phyloP scores from a whole-genome alignment of 2,113 vertebrate species.

The Myotis brandtii region DNA sequence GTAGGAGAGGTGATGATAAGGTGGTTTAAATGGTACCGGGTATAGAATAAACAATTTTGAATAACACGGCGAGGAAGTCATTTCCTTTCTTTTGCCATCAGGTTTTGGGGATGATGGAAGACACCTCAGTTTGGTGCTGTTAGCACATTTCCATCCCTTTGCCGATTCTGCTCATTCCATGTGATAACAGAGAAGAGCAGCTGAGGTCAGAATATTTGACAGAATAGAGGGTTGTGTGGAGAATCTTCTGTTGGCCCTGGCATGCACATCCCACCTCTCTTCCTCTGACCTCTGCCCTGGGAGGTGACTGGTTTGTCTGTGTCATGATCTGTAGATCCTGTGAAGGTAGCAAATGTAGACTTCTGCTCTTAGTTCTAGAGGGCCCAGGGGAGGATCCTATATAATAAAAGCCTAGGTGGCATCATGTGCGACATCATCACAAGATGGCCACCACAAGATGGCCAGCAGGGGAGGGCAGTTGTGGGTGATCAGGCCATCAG shows the following conservation, averaged over 20 bases:
- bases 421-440: too few relatives aligned
- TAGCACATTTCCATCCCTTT: background rate
- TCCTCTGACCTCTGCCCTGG: background rate
- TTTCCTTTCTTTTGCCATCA: background rate
- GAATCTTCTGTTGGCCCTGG: fast-evolving
- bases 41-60: too few relatives aligned
- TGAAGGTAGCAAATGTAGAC: background rate
- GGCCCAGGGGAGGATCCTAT: background rate
- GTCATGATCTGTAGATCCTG: background rate
- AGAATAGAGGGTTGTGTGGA: background rate
- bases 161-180: too few relatives aligned
- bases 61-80: background rate
- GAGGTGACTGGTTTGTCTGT: fast-evolving
- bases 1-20: background rate
- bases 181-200: background rate
- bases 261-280: fast-evolving
- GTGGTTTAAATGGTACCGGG: background rate
- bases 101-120: background rate
- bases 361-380: background rate
- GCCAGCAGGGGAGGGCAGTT: too few relatives aligned
- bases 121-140: background rate
- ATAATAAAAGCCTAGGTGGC: too few relatives aligned
- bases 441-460: too few relatives aligned
- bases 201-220: fast-evolving
- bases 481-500: too few relatives aligned